phyloP scores from a whole-genome alignment of 2,113 vertebrate genomes.

The Lipophrys pholis region DNA sequence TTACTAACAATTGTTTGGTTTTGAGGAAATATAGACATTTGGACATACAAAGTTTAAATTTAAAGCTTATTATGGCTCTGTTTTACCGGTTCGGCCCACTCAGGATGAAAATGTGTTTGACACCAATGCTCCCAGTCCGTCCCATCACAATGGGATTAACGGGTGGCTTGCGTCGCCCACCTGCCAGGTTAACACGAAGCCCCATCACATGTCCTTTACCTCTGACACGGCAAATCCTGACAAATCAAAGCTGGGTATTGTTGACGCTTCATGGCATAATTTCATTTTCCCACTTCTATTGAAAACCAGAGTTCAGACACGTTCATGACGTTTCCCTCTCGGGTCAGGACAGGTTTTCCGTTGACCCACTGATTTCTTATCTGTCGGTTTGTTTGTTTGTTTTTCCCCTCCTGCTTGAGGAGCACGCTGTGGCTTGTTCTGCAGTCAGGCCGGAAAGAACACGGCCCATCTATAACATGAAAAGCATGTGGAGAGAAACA shows the following conservation, averaged over 20 bases:
- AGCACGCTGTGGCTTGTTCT: constrained; percentile 24
- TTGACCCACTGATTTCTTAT: constrained; percentile 1
- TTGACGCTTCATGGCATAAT: too few relatives aligned
- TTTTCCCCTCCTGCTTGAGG: constrained; percentile 1
- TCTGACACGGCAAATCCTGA: neutral
- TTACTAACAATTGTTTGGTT: too few relatives aligned
- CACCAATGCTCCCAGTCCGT: neutral
- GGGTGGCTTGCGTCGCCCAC: neutral
- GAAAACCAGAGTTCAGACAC: too few relatives aligned
- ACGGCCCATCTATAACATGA: constrained; percentile 8
- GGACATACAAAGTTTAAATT: too few relatives aligned
- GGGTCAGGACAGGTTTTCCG: constrained; percentile 12
- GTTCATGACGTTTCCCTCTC: neutral
- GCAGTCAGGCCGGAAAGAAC: constrained; percentile 1
- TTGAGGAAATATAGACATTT: too few relatives aligned
- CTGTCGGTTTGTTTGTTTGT: constrained; percentile 18
- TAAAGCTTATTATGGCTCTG: too few relatives aligned
- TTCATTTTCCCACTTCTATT: too few relatives aligned
- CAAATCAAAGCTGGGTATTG: neutral
- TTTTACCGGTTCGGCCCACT: too few relatives aligned
- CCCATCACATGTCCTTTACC: neutral
- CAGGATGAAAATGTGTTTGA: neutral
- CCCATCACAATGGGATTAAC: constrained; percentile 11
- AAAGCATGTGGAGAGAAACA: constrained; percentile 6
- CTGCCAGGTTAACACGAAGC: neutral